Evolutionary conservation across 2,888 invertebrate species (phyloP).

Genomic region (Pollenia angustigena): DNA sequence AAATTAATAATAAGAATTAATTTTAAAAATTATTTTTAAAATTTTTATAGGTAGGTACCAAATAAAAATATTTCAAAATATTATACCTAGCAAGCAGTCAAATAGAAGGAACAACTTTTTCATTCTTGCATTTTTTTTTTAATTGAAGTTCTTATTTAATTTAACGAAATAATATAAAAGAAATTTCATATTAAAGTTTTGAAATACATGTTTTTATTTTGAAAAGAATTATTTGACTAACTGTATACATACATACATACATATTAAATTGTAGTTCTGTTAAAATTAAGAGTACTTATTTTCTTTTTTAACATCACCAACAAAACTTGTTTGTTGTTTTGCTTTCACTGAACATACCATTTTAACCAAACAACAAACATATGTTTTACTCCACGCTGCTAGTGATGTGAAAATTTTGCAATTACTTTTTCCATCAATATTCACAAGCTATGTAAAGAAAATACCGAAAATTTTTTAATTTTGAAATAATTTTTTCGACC

Average conservation of each 20-base stretch:
- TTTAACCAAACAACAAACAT: slow-evolving; percentile 46
- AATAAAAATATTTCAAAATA: too few relatives aligned
- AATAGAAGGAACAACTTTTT: too few relatives aligned
- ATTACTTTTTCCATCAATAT: too few relatives aligned
- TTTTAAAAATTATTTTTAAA: too few relatives aligned
- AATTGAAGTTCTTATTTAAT: not conserved
- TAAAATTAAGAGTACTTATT: slow-evolving; percentile 16
- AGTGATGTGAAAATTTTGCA: slow-evolving; percentile 35
- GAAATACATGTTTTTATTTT: not conserved
- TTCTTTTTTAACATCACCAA: slow-evolving; percentile 20
- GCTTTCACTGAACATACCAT: slow-evolving; percentile 61
- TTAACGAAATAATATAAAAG: not conserved
- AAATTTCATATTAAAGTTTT: too few relatives aligned
- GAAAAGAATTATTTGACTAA: not conserved
- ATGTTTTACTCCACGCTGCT: not conserved
- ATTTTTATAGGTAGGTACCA: too few relatives aligned
- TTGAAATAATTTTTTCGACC: too few relatives aligned
- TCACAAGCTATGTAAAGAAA: too few relatives aligned
- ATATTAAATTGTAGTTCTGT: not conserved
- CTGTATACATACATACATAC: too few relatives aligned
- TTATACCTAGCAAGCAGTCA: too few relatives aligned
- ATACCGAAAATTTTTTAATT: too few relatives aligned
- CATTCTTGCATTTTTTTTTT: not conserved
- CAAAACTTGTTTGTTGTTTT: not conserved
- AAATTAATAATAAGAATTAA: not conserved